Evolutionary conservation across 2,888 invertebrate genomes (phyloP).

Genomic region (Leptogaster cylindrica): DNA sequence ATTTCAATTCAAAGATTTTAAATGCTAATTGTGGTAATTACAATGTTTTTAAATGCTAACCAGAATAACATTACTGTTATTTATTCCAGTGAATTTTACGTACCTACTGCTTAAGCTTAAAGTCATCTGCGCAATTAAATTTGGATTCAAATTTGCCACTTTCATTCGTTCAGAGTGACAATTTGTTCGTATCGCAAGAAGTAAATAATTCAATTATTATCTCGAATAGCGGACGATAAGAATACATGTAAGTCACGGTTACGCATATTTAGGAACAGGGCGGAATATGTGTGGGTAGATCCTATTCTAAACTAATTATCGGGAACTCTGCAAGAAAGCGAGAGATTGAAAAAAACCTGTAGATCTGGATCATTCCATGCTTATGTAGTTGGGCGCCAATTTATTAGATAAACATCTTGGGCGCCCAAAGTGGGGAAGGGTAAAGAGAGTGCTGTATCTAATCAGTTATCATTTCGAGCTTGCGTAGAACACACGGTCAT

Average conservation of each 20-base stretch:
- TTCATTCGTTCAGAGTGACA: too few relatives aligned
- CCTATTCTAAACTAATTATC: background rate
- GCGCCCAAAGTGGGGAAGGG: background rate
- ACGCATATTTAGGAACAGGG: background rate
- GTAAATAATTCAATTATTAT: conserved; percentile 19
- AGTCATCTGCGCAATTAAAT: too few relatives aligned
- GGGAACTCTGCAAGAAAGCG: conserved; percentile 7
- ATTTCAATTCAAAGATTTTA: too few relatives aligned
- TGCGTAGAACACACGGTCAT: background rate
- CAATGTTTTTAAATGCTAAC: too few relatives aligned
- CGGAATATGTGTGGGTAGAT: background rate
- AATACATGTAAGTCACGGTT: background rate
- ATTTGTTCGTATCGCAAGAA: too few relatives aligned
- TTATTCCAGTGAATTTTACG: too few relatives aligned
- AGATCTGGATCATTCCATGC: conserved; percentile 9
- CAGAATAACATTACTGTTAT: too few relatives aligned
- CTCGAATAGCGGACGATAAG: conserved; percentile 1
- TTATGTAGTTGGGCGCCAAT: conserved; percentile 25
- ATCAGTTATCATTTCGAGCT: conserved; percentile 42
- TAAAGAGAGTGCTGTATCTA: conserved; percentile 32
- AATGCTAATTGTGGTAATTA: too few relatives aligned
- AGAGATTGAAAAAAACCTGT: conserved; percentile 15
- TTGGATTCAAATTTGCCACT: too few relatives aligned
- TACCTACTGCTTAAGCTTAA: too few relatives aligned
- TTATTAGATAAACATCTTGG: conserved; percentile 7